Base-by-base conservation (phyloP, 2,797 vertebrate genomes). In the Sphenodon punctatus region DNA sequence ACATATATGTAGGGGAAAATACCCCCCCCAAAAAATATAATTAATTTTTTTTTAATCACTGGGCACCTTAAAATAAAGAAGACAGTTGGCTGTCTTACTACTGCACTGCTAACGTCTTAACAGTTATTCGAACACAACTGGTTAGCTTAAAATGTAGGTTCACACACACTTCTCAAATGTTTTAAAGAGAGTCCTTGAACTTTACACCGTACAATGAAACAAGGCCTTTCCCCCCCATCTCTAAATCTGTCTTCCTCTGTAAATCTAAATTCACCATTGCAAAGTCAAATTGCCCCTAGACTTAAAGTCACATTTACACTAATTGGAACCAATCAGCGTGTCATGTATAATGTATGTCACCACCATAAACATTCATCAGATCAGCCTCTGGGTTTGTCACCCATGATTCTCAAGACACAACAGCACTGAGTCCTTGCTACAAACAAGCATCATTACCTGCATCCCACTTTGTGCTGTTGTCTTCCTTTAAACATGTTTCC, bases 391-490 rank as follows among this genome's bases (percentile, higher is more conserved):
- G 5, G 51, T 60, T 72, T 48, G 49, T 20, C 39, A 45, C 45
- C 27, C 32, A 20, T 70, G 2, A 22, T 55, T 32, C 60, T 14
- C 66, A 39, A 67, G 51, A 48, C 27, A 36, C n/a, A 23, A 13
- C 46, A 46, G 15, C 30, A 51, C 30, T 5, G 4, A 51, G 11
- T 25, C 39, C 55, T 30, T 51, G 3, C 17, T 5, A 36, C 30
- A 45, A 64, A 27, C 51, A 59, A 34, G 60, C 53, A 45, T 66
- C 71, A 77, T 82, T 82, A 82, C 80, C 74, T 82, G 80, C 39
- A 45, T 61, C 67, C 27, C 45, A 32, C 65, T 32, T 43, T 43
- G n/a, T 38, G 61, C 58, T 51, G 63, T 23, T 34, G 32, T 7
- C 34, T 70, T 38, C 15, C 32, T 32, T 32, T 38, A 53, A 49